These are phyloP conservation scores for Netelia virgata DNA, from an alignment of 2,888 invertebrate genomes.

Conservation along the genomic window DNA sequence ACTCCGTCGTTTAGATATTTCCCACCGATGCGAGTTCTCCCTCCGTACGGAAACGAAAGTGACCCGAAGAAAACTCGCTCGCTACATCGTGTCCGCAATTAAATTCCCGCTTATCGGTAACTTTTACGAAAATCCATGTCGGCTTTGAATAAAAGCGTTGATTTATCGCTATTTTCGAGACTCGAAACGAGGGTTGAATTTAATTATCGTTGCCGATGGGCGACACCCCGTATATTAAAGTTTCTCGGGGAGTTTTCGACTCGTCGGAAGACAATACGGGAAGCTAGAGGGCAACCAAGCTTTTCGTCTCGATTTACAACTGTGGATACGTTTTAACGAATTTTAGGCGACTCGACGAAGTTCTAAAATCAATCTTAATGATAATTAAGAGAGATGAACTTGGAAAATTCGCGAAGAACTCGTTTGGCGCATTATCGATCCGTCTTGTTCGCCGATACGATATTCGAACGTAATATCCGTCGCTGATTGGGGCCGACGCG, in stretches of 20 bases:
- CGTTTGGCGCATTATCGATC: constrained; percentile 68
- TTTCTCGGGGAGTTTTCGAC: not conserved
- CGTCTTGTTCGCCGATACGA: constrained; percentile 69
- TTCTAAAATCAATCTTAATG: too few relatives aligned
- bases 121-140: not conserved
- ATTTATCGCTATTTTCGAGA: too few relatives aligned
- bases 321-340: not conserved
- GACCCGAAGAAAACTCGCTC: too few relatives aligned
- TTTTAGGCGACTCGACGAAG: too few relatives aligned
- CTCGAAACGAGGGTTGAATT: too few relatives aligned
- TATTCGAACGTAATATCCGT: constrained; percentile 76
- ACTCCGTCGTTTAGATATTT: constrained; percentile 48
- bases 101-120: not conserved
- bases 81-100: not conserved
- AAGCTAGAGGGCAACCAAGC: constrained; percentile 24
- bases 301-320: not conserved
- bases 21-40: constrained; percentile 34
- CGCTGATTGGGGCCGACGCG: constrained; percentile 80
- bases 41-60: not conserved
- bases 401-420: not conserved
- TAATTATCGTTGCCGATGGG: too few relatives aligned
- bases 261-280: constrained; percentile 35
- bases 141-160: too few relatives aligned
- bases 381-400: too few relatives aligned
- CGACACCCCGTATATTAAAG: not conserved